phyloP scores from a whole-genome alignment of 92 coral and sea anemone species.

The Pocillopora grandis region DNA sequence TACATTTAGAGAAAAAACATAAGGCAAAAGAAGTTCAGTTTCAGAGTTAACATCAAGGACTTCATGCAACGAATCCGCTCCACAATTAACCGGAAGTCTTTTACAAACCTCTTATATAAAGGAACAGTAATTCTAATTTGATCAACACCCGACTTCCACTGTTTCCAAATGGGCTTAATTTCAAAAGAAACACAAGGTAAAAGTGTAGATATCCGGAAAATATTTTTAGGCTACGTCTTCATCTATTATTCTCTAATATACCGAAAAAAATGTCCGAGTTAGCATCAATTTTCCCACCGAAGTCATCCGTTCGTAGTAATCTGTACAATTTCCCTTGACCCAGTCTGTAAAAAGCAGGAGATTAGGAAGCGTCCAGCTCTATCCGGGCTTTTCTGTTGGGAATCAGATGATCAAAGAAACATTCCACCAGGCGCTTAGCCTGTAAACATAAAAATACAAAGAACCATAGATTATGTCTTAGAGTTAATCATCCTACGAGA shows the following conservation, averaged over 20 bases:
- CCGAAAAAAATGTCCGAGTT: background rate
- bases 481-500: background rate
- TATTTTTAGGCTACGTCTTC: background rate
- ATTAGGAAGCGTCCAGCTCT: background rate
- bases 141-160: background rate
- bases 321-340: background rate
- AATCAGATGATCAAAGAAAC: conserved; percentile 83
- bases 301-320: background rate
- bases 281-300: background rate
- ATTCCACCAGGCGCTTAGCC: conserved; percentile 82
- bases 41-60: too few species aligned
- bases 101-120: background rate
- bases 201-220: background rate
- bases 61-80: too few species aligned
- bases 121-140: background rate
- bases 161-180: background rate
- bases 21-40: too few species aligned
- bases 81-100: background rate
- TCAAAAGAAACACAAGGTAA: background rate
- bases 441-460: conserved; percentile 17
- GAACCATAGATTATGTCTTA: background rate
- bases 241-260: background rate
- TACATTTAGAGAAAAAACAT: too few species aligned
- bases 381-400: conserved; percentile 71
- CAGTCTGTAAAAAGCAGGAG: background rate